Conservation (phyloP, 2,113 vertebrate genomes). For the Xyliphius kryptos region DNA sequence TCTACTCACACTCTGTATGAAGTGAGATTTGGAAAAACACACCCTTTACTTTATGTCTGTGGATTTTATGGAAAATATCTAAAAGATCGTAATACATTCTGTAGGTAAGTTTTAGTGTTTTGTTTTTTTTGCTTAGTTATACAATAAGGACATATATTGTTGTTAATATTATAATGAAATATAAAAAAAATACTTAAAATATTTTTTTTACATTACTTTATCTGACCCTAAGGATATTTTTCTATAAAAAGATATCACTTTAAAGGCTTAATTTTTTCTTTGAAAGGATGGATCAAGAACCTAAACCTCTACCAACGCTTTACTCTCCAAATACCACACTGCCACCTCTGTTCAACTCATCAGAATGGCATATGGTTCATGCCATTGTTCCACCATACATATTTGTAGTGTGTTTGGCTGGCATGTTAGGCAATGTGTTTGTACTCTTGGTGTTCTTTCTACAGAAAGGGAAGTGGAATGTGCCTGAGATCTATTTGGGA, state of each 20-base stretch:
- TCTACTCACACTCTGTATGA: neutral
- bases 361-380: constrained; percentile 55
- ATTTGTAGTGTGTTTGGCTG: constrained; percentile 70
- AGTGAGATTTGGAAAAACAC: neutral
- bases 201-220: no score
- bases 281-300: constrained; percentile 38
- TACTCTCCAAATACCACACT: constrained; percentile 45
- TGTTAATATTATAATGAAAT: neutral
- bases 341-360: constrained; percentile 20
- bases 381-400: constrained; percentile 70
- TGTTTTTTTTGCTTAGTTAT: no score
- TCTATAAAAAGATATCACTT: neutral
- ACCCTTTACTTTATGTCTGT: neutral
- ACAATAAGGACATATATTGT: no score
- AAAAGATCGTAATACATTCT: no score
- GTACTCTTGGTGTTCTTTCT: constrained; percentile 74
- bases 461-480: constrained; percentile 71
- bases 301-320: neutral
- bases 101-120: no score
- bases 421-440: constrained; percentile 74
- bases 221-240: neutral
- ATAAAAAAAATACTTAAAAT: no score
- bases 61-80: neutral
- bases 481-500: constrained; percentile 84
- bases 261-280: constrained; percentile 6